These are phyloP conservation scores for Chamaea fasciata DNA, from an alignment of 2,113 vertebrate genomes.

Conservation along the genomic window DNA sequence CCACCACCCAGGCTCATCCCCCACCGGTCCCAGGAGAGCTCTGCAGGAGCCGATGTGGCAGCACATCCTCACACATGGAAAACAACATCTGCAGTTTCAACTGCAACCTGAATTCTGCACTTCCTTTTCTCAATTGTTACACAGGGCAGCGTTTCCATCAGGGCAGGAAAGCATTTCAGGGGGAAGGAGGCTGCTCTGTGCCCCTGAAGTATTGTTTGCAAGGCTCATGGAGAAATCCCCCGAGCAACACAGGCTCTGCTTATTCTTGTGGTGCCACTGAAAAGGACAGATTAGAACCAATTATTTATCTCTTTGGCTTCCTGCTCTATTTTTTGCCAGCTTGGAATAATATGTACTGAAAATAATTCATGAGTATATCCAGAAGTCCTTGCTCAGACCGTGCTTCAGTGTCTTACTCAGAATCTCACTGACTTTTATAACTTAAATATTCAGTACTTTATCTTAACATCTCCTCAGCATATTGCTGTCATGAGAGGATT, in stretches of 20 bases:
- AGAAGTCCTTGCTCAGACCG: constrained; percentile 22
- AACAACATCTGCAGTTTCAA: constrained; percentile 30
- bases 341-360: constrained; percentile 23
- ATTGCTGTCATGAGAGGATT: constrained; percentile 29
- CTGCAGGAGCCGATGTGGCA: neutral
- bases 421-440: neutral
- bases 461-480: constrained; percentile 17
- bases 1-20: neutral
- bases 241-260: neutral
- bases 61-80: neutral
- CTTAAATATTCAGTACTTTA: neutral
- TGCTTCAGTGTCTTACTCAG: neutral
- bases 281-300: constrained; percentile 25
- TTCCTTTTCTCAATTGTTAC: constrained; percentile 24
- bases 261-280: neutral
- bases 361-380: constrained; percentile 8
- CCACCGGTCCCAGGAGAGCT: neutral
- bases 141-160: neutral
- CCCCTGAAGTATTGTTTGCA: neutral
- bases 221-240: neutral
- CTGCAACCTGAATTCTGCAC: neutral
- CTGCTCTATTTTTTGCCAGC: constrained; percentile 21
- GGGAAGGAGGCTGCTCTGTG: neutral
- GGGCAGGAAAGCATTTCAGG: neutral
- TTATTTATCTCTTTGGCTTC: constrained; percentile 48